Base-by-base conservation (phyloP, 2,113 vertebrate genomes). In the Cottus gobio region DNA sequence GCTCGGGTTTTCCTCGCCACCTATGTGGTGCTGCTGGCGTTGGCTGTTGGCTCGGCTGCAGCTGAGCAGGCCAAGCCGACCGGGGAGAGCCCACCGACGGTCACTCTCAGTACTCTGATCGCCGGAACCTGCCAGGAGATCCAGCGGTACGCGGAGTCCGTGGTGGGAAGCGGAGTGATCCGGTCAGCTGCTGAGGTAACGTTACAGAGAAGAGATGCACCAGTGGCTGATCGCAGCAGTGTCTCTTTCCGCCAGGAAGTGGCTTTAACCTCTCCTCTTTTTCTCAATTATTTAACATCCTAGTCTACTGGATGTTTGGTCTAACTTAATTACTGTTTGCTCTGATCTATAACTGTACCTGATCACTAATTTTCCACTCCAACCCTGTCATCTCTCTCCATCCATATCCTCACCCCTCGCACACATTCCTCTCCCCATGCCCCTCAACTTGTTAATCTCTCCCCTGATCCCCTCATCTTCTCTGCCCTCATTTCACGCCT, bases 171-270 rank as follows among this genome's bases (percentile, higher is more conserved):
- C 62, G 79, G 85, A n/a, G 92, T 82, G 70, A 65, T 94, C 26
- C 87, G 90, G 16, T 93, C 94, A 20, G 48, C 82, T 10, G 65
- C 66, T 66, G 94, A 95, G 94, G 95, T 95, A 61, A 22, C 26
- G 26, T 15, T 28, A 91, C 79, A 66, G 30, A 42, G 26, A 31
- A 26, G 56, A 30, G 36, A 24, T 7, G 75, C 82, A 30, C 18
- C 60, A 1, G 34, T 15, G n/a, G 24, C 12, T 79, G 16, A 71
- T 10, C 22, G 10, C 61, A 6, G 5, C 18, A 1, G 39, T 39
- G 26, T 69, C 37, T 68, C 3, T 5, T 16, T 71, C 0, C 18
- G 50, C 28, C 22, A 65, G 26, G 36, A 75, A 81, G 60, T 75
- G 15, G 64, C 36, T 65, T 61, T 28, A 13, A 7, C 54, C 67